phyloP scores from a whole-genome alignment of 2,797 vertebrate species.

The Amblyopsis hoosieri region DNA sequence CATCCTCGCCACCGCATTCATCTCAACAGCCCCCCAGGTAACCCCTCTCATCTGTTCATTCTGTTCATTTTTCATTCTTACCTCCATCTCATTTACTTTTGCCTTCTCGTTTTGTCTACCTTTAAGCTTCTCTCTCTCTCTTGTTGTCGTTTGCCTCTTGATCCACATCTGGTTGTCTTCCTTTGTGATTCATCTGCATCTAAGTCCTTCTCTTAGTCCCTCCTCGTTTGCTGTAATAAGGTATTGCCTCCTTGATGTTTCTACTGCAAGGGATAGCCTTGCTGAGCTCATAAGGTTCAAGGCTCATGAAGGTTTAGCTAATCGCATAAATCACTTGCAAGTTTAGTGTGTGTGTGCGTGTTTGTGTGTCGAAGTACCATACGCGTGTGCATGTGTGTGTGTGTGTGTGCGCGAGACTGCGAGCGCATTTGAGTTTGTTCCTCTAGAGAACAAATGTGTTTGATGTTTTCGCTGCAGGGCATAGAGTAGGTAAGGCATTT shows the following conservation, averaged over 20 bases:
- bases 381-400: conserved; percentile 11
- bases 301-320: conserved; percentile 37
- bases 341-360: conserved; percentile 40
- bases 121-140: conserved; percentile 27
- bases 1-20: conserved; percentile 40
- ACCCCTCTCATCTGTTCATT: conserved; percentile 51
- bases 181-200: conserved; percentile 24
- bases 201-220: conserved; percentile 11
- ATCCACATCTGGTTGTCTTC: conserved; percentile 34
- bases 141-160: conserved; percentile 22
- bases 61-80: not conserved
- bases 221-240: conserved; percentile 22
- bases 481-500: conserved; percentile 36
- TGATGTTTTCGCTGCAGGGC: conserved; percentile 41
- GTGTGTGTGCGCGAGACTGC: not conserved
- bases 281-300: conserved; percentile 22
- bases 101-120: conserved; percentile 32
- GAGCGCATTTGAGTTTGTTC: not conserved
- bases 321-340: conserved; percentile 20
- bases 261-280: conserved; percentile 24
- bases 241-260: conserved; percentile 36
- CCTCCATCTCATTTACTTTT: not conserved
- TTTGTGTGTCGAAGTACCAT: conserved; percentile 1
- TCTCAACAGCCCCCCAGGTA: conserved; percentile 26
- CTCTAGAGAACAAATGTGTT: conserved; percentile 30